Percentiles rank a stretch among this genome's conserved stretches.
Evolutionary conservation across 2,888 invertebrate genomes (phyloP).

Genomic region (Nematopogon swammerdamellus): DNA sequence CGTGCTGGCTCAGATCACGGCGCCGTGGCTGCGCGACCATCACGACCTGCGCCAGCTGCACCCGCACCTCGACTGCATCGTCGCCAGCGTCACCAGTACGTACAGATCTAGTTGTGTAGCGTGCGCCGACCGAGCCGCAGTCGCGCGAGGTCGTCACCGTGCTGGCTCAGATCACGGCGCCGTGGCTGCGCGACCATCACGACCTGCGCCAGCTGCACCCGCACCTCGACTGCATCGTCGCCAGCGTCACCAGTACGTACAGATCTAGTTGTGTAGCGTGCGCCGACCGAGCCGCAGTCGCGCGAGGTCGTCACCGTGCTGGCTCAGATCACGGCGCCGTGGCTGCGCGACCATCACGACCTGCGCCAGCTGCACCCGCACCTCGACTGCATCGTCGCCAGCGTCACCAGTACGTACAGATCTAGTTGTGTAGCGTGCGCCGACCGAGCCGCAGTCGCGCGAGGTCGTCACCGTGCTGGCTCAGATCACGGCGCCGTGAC

Average conservation of each 20-base stretch:
- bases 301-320: too few relatives aligned
- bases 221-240: conserved; percentile 69
- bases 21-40: conserved; percentile 83
- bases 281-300: not conserved
- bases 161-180: conserved; percentile 43
- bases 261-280: too few relatives aligned
- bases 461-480: conserved; percentile 92
- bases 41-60: conserved; percentile 73
- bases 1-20: conserved; percentile 20
- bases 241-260: conserved; percentile 71
- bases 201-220: conserved; percentile 72
- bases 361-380: conserved; percentile 73
- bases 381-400: conserved; percentile 67
- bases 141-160: too few relatives aligned
- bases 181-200: conserved; percentile 79
- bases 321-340: conserved; percentile 58
- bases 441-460: conserved; percentile 74
- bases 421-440: too few relatives aligned
- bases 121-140: not conserved
- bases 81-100: conserved; percentile 72
- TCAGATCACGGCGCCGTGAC: conserved; percentile 91
- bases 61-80: conserved; percentile 67
- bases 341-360: conserved; percentile 75
- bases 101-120: too few relatives aligned
- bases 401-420: conserved; percentile 72